These are phyloP conservation scores for Pseudotriccus pelzelni DNA, from an alignment of 2,797 vertebrate genomes.

Conservation along the genomic window DNA sequence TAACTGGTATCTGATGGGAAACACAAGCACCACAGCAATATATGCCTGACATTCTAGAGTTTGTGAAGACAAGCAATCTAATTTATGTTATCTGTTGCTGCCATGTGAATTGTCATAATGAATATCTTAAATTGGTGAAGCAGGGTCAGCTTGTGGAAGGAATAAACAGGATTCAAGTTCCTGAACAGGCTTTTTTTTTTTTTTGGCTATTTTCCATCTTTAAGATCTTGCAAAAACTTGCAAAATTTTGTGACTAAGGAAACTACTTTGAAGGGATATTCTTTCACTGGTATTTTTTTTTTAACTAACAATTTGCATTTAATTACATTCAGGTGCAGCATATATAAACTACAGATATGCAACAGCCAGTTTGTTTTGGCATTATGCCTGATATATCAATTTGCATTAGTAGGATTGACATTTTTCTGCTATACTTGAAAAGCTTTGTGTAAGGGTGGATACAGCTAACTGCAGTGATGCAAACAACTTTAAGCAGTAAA, in stretches of 20 bases:
- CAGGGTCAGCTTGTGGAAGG: not conserved
- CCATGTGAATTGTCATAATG: not conserved
- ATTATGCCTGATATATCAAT: not conserved
- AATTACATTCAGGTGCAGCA: not conserved
- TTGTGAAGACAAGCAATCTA: not conserved
- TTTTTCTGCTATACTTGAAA: not conserved
- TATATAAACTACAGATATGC: not conserved
- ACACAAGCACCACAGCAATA: not conserved
- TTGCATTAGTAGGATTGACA: not conserved
- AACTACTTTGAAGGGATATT: not conserved
- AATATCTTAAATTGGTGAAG: not conserved
- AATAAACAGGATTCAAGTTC: not conserved
- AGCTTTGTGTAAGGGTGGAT: not conserved
- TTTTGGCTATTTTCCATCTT: not conserved
- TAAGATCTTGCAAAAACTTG: not conserved
- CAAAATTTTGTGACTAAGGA: not conserved
- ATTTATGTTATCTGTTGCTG: not conserved
- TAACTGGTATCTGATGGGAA: not conserved
- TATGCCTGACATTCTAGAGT: not conserved
- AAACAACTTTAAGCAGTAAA: not conserved
- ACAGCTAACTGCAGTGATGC: not conserved
- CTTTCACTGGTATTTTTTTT: not conserved
- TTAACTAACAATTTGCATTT: not conserved
- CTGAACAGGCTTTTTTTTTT: not conserved
- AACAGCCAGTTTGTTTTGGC: not conserved